phyloP scores from a whole-genome alignment of 1,140 invertebrate species.

The Riptortus pedestris region DNA sequence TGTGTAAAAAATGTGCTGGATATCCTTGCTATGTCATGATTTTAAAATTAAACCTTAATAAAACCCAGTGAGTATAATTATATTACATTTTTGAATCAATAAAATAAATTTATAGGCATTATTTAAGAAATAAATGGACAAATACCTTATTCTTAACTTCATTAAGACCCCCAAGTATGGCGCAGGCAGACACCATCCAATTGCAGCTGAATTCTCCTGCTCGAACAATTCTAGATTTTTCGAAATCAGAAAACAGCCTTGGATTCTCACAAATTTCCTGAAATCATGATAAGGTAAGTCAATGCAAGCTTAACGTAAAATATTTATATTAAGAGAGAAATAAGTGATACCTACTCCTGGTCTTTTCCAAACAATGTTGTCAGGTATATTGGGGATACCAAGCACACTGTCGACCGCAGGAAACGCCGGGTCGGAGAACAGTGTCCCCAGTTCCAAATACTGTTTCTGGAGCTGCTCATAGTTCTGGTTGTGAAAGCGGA shows the following conservation, averaged over 20 bases:
- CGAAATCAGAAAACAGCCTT: constrained; percentile 29
- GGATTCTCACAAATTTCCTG: constrained; percentile 31
- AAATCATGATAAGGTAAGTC: no score
- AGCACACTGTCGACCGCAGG: constrained; percentile 29
- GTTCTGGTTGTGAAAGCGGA: constrained; percentile 29
- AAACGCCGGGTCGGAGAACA: constrained; percentile 31
- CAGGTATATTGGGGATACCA: constrained; percentile 27
- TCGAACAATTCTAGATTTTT: constrained; percentile 21
- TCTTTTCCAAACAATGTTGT: constrained; percentile 31
- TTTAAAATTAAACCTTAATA: no score
- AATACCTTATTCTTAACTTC: constrained; percentile 34
- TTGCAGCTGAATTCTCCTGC: constrained; percentile 31
- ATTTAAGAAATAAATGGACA: not conserved
- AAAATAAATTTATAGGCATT: not conserved
- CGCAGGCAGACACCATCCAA: constrained; percentile 32
- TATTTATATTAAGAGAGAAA: no score
- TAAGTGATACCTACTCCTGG: constrained; percentile 24
- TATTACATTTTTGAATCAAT: no score
- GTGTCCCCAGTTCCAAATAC: constrained; percentile 21
- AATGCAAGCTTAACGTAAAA: no score
- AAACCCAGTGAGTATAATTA: no score
- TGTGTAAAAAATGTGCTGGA: not conserved
- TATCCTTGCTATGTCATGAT: no score
- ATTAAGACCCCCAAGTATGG: constrained; percentile 30
- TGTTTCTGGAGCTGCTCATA: constrained; percentile 30